Percentiles rank a stretch among this genome's conserved stretches.
phyloP scores from a whole-genome alignment of 2,888 invertebrate genomes.

The Callimorpha dominula region DNA sequence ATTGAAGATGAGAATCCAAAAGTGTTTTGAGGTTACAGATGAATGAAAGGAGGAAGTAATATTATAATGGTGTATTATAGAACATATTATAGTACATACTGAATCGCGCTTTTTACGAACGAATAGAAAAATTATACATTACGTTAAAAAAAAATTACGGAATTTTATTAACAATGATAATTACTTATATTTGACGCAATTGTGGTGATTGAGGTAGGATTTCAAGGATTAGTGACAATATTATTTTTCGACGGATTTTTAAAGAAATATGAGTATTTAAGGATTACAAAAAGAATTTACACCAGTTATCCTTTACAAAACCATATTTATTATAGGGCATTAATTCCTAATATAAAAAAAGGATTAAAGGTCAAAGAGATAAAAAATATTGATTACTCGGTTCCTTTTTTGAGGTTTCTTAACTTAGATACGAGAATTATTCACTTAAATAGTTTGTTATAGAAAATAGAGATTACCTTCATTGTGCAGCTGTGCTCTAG shows the following conservation, averaged over 20 bases:
- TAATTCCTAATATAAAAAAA: too few relatives aligned
- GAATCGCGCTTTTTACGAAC: neutral
- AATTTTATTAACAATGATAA: neutral
- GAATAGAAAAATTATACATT: neutral
- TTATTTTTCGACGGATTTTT: neutral
- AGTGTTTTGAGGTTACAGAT: slow-evolving; percentile 26
- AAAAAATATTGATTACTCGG: neutral
- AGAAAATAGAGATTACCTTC: slow-evolving; percentile 71
- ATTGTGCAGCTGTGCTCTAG: slow-evolving; percentile 78
- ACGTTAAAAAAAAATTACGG: neutral
- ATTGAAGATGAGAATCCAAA: slow-evolving; percentile 31
- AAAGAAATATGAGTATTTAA: neutral
- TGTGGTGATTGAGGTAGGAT: neutral
- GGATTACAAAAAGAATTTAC: neutral
- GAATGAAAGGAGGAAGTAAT: slow-evolving; percentile 37
- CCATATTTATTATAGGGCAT: too few relatives aligned
- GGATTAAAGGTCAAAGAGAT: too few relatives aligned
- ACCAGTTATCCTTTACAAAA: neutral
- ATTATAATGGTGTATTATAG: slow-evolving; percentile 11
- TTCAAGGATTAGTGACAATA: neutral
- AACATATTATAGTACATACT: too few relatives aligned
- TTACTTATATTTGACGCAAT: neutral
- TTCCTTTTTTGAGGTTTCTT: neutral
- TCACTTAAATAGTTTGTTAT: slow-evolving; percentile 12
- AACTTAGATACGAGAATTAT: neutral